phyloP scores from a whole-genome alignment of 2,113 vertebrate species.

The Trachemys scripta region DNA sequence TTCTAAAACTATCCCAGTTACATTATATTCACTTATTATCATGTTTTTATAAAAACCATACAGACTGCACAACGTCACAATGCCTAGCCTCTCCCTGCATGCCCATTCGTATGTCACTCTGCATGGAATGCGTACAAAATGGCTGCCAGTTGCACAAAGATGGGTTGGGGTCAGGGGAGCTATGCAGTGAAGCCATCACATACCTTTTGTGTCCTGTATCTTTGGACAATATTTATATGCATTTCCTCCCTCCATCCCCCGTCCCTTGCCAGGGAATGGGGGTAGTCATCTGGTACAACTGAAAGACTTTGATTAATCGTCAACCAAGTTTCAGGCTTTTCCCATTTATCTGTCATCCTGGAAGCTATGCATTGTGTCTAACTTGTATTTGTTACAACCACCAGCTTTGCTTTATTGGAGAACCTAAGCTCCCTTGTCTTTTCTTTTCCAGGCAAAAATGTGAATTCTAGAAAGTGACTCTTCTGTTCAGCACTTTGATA shows the following conservation, averaged over 20 bases:
- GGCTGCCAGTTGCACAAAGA: not conserved
- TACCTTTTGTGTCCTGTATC: not conserved
- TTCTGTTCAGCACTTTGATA: not conserved
- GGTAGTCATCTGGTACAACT: not conserved
- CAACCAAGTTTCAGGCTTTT: not conserved
- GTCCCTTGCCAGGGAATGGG: not conserved
- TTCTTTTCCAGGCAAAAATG: not conserved
- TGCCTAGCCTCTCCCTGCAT: not conserved
- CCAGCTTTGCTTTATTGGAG: not conserved
- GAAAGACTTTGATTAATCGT: not conserved
- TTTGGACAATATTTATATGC: not conserved
- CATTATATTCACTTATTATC: too few species aligned
- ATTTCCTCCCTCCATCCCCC: not conserved
- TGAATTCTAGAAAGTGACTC: not conserved
- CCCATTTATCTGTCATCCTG: not conserved
- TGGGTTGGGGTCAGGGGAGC: not conserved
- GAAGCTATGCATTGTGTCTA: not conserved
- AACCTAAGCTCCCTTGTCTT: not conserved
- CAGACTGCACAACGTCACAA: too few species aligned
- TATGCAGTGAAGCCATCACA: not conserved
- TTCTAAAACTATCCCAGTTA: too few species aligned
- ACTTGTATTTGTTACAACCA: not conserved
- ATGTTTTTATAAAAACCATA: too few species aligned
- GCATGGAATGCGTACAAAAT: rapidly evolving
- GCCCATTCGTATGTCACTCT: not conserved